Evolutionary conservation across 2,888 invertebrate genomes (phyloP).

Genomic region (Caenorhabditis sp.): DNA sequence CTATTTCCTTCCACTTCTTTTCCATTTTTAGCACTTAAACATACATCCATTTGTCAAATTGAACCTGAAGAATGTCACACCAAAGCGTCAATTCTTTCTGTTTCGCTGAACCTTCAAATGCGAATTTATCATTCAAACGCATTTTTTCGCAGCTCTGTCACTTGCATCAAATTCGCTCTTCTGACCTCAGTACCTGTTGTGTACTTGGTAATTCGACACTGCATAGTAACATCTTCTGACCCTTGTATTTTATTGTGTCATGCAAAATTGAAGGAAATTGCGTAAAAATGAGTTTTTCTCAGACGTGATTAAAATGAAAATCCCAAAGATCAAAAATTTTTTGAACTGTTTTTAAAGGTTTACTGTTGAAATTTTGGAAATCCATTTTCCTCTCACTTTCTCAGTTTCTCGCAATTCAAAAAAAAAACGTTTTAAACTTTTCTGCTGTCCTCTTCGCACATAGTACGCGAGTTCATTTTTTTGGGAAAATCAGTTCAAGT

Average conservation of each 20-base stretch:
- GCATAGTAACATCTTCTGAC: slow-evolving; percentile 12
- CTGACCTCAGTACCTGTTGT: slow-evolving; percentile 36
- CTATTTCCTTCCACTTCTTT: not conserved
- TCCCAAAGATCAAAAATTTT: no score
- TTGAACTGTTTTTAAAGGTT: no score
- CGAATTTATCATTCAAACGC: slow-evolving; percentile 18
- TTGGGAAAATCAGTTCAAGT: not conserved
- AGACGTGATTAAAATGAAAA: slow-evolving; percentile 25
- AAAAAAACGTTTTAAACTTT: no score
- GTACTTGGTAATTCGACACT: slow-evolving; percentile 40
- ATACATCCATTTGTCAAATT: slow-evolving; percentile 54
- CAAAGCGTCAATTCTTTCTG: slow-evolving; percentile 17
- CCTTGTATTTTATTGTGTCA: not conserved
- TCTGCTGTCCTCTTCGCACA: no score
- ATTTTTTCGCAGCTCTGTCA: slow-evolving; percentile 25
- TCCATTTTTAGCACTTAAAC: slow-evolving; percentile 10
- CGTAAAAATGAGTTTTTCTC: slow-evolving; percentile 22
- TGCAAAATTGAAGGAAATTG: not conserved
- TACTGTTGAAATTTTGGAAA: no score
- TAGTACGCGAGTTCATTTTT: not conserved
- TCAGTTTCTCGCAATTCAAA: no score
- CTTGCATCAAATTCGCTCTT: slow-evolving; percentile 12
- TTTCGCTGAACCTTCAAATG: slow-evolving; percentile 38
- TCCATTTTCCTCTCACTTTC: no score
- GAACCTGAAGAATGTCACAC: slow-evolving; percentile 38